Evolutionary conservation across 2,113 vertebrate species (phyloP).

Genomic region (Lanius ludovicianus): DNA sequence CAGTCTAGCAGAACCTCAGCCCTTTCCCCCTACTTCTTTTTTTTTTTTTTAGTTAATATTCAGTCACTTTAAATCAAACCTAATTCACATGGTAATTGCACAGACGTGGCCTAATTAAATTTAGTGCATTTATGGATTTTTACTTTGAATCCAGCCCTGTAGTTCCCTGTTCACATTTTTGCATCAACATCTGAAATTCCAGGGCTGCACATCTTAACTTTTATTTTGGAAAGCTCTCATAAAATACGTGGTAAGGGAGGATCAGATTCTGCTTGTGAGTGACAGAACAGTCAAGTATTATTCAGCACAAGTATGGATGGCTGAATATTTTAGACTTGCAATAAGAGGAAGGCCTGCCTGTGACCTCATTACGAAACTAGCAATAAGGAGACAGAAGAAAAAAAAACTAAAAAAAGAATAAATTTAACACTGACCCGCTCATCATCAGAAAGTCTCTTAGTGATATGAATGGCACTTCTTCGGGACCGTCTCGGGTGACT

Average conservation of each 20-base stretch:
- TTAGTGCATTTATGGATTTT: background rate
- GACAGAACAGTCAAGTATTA: background rate
- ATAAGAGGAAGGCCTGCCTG: background rate
- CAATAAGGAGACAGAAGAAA: background rate
- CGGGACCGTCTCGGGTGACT: conserved; percentile 86
- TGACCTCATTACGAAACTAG: background rate
- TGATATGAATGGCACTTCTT: conserved; percentile 87
- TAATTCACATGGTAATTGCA: background rate
- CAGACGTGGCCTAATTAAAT: background rate
- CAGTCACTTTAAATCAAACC: background rate
- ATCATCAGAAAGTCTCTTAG: conserved; percentile 91
- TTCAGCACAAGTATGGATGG: background rate
- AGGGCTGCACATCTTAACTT: background rate
- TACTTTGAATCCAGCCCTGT: background rate
- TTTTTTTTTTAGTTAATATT: background rate
- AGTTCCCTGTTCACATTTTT: background rate
- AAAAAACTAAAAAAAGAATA: background rate
- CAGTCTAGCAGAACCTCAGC: background rate
- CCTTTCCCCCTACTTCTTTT: background rate
- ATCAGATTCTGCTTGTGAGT: background rate
- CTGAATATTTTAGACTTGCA: background rate
- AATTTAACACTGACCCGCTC: conserved; percentile 79
- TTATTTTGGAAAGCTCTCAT: background rate
- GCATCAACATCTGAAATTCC: background rate
- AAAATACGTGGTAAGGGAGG: background rate